Base-by-base conservation (phyloP, 2,888 invertebrate species). In the Oxytorus armatus region DNA sequence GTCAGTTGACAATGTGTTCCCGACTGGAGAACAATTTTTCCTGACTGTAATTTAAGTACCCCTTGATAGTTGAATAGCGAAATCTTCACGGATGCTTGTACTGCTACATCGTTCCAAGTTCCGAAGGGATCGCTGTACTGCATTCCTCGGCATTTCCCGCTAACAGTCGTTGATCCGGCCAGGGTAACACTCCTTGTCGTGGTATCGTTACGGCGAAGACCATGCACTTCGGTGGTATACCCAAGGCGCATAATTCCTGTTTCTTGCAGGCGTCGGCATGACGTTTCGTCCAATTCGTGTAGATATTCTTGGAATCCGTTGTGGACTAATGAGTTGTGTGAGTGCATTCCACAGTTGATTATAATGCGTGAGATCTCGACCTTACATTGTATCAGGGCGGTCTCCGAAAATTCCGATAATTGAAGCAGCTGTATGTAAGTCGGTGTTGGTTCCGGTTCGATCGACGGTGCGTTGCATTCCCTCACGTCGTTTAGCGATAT, bases 61-160 rank as follows among this genome's bases (percentile, higher is more conserved):
- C 55, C 69, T 7, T 55, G 16, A 14, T 70, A 42, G 14, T 57
- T 44, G 29, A 11, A 42, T 7, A 57, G n/a, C 2, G 55, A 11
- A 1, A 70, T 33, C 2, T 49, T 63, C 11, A 73, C 61, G 1
- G 53, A 63, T 14, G 73, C 63, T 14, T 49, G 53, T 5, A 63
- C 74, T 16, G 65, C 21, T 0, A 65, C 74, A 7, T 42, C 23
- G 55, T n/a, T n/a, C n/a, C n/a, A n/a, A n/a, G n/a, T n/a, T n/a
- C n/a, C n/a, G n/a, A n/a, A n/a, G n/a, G n/a, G 63, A 25, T 74
- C 74, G 14, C 49, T 55, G 29, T 69, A 55, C n/a, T 55, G 69
- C 0, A 44, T 42, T 8, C 55, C 69, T 1, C 14, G 11, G 55
- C 55, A 69, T 53, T 42, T 55, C 1, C 55, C 44, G 29, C 44